Evolutionary conservation across 2,113 vertebrate species (phyloP).

Genomic region (Bettongia penicillata): DNA sequence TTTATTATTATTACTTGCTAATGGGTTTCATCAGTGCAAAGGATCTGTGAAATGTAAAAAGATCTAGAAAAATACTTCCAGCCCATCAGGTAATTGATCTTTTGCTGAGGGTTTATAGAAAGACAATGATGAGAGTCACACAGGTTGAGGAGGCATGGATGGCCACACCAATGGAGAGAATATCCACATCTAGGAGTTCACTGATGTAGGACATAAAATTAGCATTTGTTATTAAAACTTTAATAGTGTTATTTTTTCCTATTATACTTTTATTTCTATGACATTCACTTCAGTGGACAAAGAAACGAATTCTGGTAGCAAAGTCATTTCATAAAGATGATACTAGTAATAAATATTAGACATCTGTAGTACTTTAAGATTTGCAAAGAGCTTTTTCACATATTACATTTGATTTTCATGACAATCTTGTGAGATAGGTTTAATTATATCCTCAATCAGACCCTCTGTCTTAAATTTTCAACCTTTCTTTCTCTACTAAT

Average conservation of each 20-base stretch:
- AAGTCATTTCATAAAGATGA: background rate
- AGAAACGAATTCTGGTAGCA: background rate
- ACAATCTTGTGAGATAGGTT: background rate
- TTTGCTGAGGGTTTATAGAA: background rate
- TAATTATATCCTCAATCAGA: background rate
- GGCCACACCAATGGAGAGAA: background rate
- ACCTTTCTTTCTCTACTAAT: background rate
- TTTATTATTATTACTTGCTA: background rate
- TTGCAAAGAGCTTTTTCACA: background rate
- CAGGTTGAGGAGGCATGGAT: background rate
- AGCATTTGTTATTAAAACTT: background rate
- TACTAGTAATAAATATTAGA: background rate
- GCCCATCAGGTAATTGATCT: background rate
- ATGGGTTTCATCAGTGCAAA: background rate
- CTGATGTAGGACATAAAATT: background rate
- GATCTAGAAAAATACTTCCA: background rate
- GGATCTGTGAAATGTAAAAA: background rate
- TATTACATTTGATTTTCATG: background rate
- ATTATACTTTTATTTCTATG: background rate
- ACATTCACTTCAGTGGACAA: background rate
- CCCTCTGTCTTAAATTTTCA: background rate
- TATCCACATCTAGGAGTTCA: background rate
- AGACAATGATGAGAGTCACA: background rate
- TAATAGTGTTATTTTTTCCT: background rate
- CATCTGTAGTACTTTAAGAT: background rate